phyloP scores from a whole-genome alignment of 2,797 vertebrate genomes.

The Tenualosa ilisha region DNA sequence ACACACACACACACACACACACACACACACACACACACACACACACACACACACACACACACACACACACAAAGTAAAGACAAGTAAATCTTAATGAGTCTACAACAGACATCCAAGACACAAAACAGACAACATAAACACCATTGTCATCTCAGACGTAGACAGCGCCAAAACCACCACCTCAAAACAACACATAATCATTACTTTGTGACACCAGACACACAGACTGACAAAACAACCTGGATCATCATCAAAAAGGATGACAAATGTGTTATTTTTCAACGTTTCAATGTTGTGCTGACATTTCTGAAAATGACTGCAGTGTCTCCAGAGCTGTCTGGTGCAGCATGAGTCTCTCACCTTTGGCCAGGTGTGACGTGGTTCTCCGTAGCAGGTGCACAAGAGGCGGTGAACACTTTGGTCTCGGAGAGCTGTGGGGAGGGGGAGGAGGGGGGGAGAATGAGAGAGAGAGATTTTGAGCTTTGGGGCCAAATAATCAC shows the following conservation, averaged over 20 bases:
- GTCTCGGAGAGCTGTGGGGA: slow-evolving; percentile 75
- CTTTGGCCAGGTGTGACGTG: slow-evolving; percentile 84
- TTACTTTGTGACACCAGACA: neutral
- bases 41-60: slow-evolving; percentile 29
- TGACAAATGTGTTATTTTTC: neutral
- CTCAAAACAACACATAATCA: neutral
- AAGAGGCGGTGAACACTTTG: slow-evolving; percentile 90
- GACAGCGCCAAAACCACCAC: neutral
- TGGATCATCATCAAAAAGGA: neutral
- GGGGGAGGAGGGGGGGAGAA: neutral
- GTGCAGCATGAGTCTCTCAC: slow-evolving; percentile 59
- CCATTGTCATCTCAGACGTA: neutral
- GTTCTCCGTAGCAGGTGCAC: slow-evolving; percentile 84
- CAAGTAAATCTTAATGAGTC: neutral
- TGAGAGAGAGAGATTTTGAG: neutral
- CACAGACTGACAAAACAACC: neutral
- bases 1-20: slow-evolving; percentile 26
- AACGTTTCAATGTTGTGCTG: neutral
- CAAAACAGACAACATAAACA: neutral
- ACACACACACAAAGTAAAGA: slow-evolving; percentile 10
- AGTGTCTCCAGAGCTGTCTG: neutral
- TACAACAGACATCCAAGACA: neutral
- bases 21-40: slow-evolving; percentile 24
- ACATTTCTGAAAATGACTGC: neutral
- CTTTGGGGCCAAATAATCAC: neutral